Conservation (phyloP, 1,140 invertebrate genomes). For the Tenebrio molitor region DNA sequence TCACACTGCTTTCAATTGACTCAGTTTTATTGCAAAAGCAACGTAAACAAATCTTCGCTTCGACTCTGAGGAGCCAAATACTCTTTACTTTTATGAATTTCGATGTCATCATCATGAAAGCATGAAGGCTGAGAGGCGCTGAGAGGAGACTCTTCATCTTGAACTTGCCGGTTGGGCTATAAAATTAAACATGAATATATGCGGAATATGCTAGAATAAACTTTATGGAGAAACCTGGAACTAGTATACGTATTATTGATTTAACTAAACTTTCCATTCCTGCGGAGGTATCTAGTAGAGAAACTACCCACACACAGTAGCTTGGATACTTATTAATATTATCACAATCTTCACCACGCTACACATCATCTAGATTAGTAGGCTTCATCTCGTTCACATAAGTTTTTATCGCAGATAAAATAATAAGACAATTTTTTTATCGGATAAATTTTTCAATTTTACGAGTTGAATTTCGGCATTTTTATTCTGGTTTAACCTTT, state of each 20-base stretch:
- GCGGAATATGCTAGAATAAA: constrained; percentile 30
- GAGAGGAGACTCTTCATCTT: constrained; percentile 7
- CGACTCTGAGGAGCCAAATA: constrained; percentile 26
- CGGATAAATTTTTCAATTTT: no score
- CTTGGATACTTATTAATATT: constrained; percentile 1
- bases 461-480: no score
- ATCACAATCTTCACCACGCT: neutral
- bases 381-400: no score
- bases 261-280: constrained; percentile 5
- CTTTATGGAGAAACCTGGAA: constrained; percentile 16
- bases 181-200: constrained; percentile 29
- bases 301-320: neutral
- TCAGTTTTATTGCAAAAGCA: constrained; percentile 8
- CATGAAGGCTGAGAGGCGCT: neutral
- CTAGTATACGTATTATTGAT: constrained; percentile 1
- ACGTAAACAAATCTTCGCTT: constrained; percentile 24
- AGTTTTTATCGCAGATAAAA: no score
- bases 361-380: no score
- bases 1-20: constrained; percentile 14
- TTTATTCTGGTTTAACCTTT: no score
- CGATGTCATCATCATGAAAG: constrained; percentile 27
- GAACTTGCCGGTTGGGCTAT: neutral
- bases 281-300: neutral
- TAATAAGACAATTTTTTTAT: no score
- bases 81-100: constrained; percentile 34